phyloP scores from a whole-genome alignment of 2,888 invertebrate species.

The Ypsolopha sequella region DNA sequence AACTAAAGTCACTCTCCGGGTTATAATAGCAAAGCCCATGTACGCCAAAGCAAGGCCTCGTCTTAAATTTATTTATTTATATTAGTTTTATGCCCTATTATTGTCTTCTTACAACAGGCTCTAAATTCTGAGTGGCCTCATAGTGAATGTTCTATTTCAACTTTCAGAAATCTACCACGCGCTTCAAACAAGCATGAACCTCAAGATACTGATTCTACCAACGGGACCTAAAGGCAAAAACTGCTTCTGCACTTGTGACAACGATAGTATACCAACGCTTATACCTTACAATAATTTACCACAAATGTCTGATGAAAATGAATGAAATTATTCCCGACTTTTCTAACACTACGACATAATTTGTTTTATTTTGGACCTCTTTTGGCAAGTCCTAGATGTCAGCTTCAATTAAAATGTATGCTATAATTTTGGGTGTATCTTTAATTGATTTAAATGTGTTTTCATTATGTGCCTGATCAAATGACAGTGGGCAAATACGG shows the following conservation, averaged over 20 bases:
- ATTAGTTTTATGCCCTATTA: not conserved
- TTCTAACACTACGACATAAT: not conserved
- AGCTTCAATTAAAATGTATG: too few species aligned
- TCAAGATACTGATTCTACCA: conserved; percentile 32
- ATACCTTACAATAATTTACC: conserved; percentile 4
- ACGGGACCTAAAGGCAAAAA: conserved; percentile 28
- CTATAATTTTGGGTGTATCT: too few species aligned
- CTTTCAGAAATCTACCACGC: conserved; percentile 34
- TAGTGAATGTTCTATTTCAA: not conserved
- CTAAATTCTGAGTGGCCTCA: too few species aligned
- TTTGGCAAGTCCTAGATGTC: too few species aligned
- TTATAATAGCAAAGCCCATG: too few species aligned
- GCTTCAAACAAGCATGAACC: conserved; percentile 25
- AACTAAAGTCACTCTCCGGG: too few species aligned
- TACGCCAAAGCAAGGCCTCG: too few species aligned
- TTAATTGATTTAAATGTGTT: too few species aligned
- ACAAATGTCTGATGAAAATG: not conserved
- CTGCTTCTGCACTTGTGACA: conserved; percentile 40
- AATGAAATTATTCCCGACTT: not conserved
- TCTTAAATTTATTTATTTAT: not conserved
- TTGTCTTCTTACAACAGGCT: not conserved
- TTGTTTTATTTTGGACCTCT: not conserved
- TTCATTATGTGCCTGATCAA: too few species aligned
- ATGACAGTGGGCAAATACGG: too few species aligned
- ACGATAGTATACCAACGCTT: conserved; percentile 18